These are phyloP conservation scores for Lycopodina hypogea DNA, from an alignment of 37 sponge, comb jelly and placozoan genomes.

Conservation along the genomic window DNA sequence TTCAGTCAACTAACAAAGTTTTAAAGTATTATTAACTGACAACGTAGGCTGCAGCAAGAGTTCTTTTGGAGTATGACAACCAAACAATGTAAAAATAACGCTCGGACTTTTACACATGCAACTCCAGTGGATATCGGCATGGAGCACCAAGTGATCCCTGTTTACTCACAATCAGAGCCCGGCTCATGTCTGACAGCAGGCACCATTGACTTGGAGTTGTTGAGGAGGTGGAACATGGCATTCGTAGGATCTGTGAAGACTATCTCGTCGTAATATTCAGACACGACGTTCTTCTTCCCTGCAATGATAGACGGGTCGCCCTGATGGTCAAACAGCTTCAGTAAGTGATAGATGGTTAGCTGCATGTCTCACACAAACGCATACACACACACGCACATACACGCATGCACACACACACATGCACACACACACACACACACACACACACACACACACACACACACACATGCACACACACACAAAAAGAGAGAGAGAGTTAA, in stretches of 20 bases:
- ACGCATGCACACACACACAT: neutral
- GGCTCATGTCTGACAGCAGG: constrained; percentile 73
- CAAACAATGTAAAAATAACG: too few relatives aligned
- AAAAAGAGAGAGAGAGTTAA: neutral
- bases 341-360: constrained; percentile 85
- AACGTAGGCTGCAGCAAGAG: too few relatives aligned
- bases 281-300: constrained; percentile 87
- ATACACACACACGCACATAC: constrained; percentile 4
- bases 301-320: constrained; percentile 75
- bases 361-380: constrained; percentile 4
- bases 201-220: constrained; percentile 54
- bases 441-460: too few relatives aligned
- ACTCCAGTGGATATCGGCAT: too few relatives aligned
- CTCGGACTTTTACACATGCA: too few relatives aligned
- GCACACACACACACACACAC: constrained; percentile 3
- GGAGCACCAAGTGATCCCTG: too few relatives aligned
- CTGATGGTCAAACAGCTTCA: constrained; percentile 85
- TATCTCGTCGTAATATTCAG: constrained; percentile 91
- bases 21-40: too few relatives aligned
- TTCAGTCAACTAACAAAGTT: too few relatives aligned
- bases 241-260: constrained; percentile 91
- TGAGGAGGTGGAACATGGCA: constrained; percentile 67
- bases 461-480: too few relatives aligned
- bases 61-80: too few relatives aligned
- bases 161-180: constrained; percentile 65